Percentiles rank a stretch among this genome's conserved stretches.
Conservation (phyloP, 2,797 vertebrate species). For the Cirrhinus mrigala region DNA sequence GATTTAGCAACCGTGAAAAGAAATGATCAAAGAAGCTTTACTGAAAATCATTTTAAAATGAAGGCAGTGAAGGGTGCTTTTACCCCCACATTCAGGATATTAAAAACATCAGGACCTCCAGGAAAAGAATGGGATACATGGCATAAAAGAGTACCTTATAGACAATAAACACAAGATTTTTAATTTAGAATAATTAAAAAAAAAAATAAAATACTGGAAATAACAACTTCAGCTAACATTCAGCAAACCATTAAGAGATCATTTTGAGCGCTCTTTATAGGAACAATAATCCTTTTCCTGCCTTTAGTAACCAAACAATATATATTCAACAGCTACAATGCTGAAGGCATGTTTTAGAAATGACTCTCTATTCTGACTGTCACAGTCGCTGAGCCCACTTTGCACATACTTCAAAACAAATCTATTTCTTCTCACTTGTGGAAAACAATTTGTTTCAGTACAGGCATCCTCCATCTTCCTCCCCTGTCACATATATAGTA, state of each 20-base stretch:
- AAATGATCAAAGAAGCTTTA: not conserved
- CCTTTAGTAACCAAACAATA: not conserved
- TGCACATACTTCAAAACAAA: not conserved
- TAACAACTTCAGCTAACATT: not conserved
- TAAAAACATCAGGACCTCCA: not conserved
- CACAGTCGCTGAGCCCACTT: not conserved
- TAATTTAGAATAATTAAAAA: not conserved
- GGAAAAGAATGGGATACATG: not conserved
- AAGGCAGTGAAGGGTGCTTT: not conserved
- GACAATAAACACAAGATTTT: not conserved
- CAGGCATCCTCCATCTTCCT: not conserved
- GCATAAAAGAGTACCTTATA: not conserved
- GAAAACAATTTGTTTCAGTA: not conserved
- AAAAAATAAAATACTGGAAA: not conserved
- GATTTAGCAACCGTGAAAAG: not conserved
- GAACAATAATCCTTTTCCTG: not conserved
- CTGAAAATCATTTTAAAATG: not conserved
- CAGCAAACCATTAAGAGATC: not conserved
- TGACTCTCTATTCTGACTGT: not conserved
- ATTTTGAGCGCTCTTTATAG: not conserved
- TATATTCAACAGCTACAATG: not conserved
- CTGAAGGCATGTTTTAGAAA: not conserved
- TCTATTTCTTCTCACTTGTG: not conserved
- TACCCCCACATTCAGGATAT: not conserved
- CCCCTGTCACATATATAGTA: not conserved